Base-by-base conservation (phyloP, 2,113 vertebrate species). In the Parus major region DNA sequence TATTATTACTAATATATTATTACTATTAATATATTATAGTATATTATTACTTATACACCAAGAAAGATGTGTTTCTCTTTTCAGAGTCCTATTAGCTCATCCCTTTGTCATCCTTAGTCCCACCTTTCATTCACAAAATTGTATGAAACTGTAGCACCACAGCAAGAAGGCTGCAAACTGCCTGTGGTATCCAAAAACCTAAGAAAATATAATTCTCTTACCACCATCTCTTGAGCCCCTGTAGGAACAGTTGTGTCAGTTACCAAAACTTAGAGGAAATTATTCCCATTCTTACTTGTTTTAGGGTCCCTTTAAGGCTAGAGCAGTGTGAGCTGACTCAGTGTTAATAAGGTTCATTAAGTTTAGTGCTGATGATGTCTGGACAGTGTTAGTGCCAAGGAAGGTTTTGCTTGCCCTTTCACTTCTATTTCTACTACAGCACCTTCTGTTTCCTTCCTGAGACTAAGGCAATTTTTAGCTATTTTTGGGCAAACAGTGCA, bases 201-300 rank as follows among this genome's bases (percentile, higher is more conserved):
- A 28, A 47, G 69, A 61, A 83, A 90, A 68, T 18, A 0, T 49
- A 87, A 41, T n/a, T 56, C 33, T 53, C 59, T 76, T 35, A 69
- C 42, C 63, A 80, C 12, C 63, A 22, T 18, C 56, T 76, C 80
- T 78, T 3, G 7, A 73, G 66, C 13, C 17, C 36, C n/a, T 10
- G 3, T 52, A 41, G 59, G 33, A 90, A 35, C 2, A 80, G 64
- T 23, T 71, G 29, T 42, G 63, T 56, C 87, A 77, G 53, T 82
- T 66, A 86, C 52, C 47, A 63, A 95, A 90, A 86, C 31, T 41
- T 23, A 70, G 39, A 89, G 82, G 75, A 89, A 95, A 94, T 63
- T 0, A 85, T 78, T 88, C 56, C 33, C 42, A 78, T 93, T 94
- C 59, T 82, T 86, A 91, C 66, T 83, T 88, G 46, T 24, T 94